Evolutionary conservation across 2,888 invertebrate species (phyloP), one percentile per base, ranked within the genome.

Genomic region (Eupithecia exiguata): DNA sequence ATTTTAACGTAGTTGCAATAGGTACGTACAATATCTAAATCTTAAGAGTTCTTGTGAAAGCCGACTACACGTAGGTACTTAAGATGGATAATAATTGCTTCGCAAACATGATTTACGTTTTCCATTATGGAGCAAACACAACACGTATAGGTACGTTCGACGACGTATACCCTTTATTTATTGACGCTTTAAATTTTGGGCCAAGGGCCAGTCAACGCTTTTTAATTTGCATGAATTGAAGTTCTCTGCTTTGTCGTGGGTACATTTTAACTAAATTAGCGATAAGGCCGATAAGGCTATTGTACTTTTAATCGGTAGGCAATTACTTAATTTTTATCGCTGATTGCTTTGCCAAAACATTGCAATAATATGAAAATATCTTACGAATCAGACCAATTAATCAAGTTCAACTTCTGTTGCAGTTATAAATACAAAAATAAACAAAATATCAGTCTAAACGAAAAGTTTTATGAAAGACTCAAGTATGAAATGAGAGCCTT

Each of bases 21-120:
- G 10, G 4, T 21, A 53, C 49, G 14, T 58, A 58, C 5, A 12
- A 1, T 21, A 10, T 4, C 10, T 46, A 46, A 21, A 21, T 49
- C n/a, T n/a, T 21, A 18, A n/a, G 53, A 1, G 53, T 21, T 21
- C 10, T 71, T 46, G 21, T 67, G 67, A 70, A 69, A 40, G 49
- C 70, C 70, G 79, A 83, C 36, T 1, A 14, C 35, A 62, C 81
- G 80, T 38, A 16, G 7, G 5, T 80, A 81, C 78, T 78, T 80
- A 79, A 78, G 82, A 83, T 14, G 14, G 79, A 86, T 83, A 82
- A 83, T 87, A 86, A 87, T 88, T 88, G 86, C 84, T 83, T 85
- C 79, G 87, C 85, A 87, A 89, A 89, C 88, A 89, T 83, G 86
- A 88, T 87, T 89, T 88, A 86, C 88, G 83, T 86, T 87, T 86